phyloP scores from a whole-genome alignment of 2,888 invertebrate genomes.

The Anthoptus insignis region DNA sequence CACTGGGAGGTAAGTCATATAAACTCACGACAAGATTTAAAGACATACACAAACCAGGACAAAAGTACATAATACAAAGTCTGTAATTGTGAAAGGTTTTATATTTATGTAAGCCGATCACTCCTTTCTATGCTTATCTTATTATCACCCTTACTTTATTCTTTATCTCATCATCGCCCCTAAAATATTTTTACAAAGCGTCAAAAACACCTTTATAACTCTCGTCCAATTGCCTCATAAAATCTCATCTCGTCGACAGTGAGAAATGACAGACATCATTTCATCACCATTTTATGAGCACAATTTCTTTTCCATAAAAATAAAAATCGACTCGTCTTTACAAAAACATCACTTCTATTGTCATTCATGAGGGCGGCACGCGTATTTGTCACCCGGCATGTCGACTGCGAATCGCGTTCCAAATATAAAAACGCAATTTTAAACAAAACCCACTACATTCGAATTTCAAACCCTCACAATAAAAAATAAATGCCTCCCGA shows the following conservation, averaged over 20 bases:
- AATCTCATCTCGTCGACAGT: slow-evolving; percentile 79
- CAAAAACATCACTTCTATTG: slow-evolving; percentile 86
- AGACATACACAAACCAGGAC: no score
- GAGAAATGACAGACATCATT: slow-evolving; percentile 85
- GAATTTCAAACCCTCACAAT: slow-evolving; percentile 81
- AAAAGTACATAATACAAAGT: no score
- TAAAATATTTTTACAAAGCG: not conserved
- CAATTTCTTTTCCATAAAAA: slow-evolving; percentile 86
- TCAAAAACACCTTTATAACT: slow-evolving; percentile 58
- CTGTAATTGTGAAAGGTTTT: no score
- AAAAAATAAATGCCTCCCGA: slow-evolving; percentile 78
- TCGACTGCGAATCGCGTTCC: slow-evolving; percentile 79
- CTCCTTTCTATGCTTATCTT: no score
- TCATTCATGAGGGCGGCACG: slow-evolving; percentile 84
- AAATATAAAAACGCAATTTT: slow-evolving; percentile 87
- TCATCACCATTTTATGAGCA: slow-evolving; percentile 82
- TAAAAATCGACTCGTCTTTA: slow-evolving; percentile 81
- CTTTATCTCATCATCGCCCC: not conserved
- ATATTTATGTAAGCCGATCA: no score
- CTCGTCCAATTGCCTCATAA: slow-evolving; percentile 80
- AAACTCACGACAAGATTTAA: no score
- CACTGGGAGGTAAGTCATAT: no score
- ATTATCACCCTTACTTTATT: not conserved
- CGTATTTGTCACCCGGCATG: slow-evolving; percentile 85
- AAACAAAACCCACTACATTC: slow-evolving; percentile 78